Conservation (phyloP, 2,113 vertebrate genomes). For the Colinus virginianus region DNA sequence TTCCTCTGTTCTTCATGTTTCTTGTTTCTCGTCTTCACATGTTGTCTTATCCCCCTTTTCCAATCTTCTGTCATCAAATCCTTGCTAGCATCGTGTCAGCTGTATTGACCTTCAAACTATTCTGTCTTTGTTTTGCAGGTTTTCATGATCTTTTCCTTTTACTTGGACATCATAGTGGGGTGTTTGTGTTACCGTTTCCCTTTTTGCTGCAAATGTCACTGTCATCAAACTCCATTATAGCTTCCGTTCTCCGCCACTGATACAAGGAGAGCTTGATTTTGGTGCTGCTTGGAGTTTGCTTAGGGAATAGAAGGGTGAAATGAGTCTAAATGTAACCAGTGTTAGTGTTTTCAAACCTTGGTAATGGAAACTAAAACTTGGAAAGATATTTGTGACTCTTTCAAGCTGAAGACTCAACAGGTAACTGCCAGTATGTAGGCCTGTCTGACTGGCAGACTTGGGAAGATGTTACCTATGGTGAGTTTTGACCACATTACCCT, state of each 20-base stretch:
- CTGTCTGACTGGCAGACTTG: not conserved
- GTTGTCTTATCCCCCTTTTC: not conserved
- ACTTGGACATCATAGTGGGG: not conserved
- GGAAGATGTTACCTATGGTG: not conserved
- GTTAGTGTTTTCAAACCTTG: not conserved
- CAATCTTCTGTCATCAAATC: not conserved
- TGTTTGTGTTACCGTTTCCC: not conserved
- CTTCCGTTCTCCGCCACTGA: not conserved
- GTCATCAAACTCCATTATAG: not conserved
- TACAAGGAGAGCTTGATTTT: not conserved
- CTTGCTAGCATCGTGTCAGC: not conserved
- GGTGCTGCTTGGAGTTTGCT: not conserved
- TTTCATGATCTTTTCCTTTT: not conserved
- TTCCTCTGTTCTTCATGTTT: not conserved
- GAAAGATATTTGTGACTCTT: not conserved
- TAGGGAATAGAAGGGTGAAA: not conserved
- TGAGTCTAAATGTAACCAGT: not conserved
- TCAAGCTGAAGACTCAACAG: not conserved
- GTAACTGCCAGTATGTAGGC: not conserved
- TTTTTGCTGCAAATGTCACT: not conserved
- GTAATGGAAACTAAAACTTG: not conserved
- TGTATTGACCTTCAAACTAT: not conserved
- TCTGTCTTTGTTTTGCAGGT: not conserved
- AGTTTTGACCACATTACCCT: not conserved
- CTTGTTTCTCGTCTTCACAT: not conserved